Evolutionary conservation across 2,888 invertebrate genomes (phyloP).

Genomic region (Aquatica leii): DNA sequence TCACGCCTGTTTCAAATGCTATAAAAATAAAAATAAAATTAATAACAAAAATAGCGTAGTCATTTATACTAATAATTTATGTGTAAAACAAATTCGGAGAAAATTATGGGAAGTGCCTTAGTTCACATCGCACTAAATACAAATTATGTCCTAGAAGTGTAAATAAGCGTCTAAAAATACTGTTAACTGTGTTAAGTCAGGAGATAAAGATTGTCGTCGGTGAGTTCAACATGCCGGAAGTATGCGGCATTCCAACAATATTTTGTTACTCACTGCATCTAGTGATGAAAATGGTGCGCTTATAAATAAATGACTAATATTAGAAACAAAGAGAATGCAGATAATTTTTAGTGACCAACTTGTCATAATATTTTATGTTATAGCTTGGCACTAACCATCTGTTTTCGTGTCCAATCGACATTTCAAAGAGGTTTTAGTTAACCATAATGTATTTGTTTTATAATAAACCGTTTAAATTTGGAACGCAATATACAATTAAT

Average conservation of each 20-base stretch:
- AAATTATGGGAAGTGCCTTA: constrained; percentile 18
- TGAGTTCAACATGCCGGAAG: constrained; percentile 45
- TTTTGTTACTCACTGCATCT: constrained; percentile 42
- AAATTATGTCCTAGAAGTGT: constrained; percentile 21
- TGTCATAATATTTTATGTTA: constrained; percentile 13
- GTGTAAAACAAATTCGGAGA: constrained; percentile 1
- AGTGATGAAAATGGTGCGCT: constrained; percentile 40
- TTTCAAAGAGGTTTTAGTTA: constrained; percentile 3
- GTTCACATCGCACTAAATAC: constrained; percentile 6
- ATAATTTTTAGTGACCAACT: constrained; percentile 16
- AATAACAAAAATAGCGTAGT: no score
- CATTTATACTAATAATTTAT: not conserved
- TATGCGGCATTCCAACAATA: constrained; percentile 45
- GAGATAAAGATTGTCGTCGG: constrained; percentile 42
- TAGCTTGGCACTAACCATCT: not conserved
- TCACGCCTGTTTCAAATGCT: no score
- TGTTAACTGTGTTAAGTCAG: constrained; percentile 31
- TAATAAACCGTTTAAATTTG: no score
- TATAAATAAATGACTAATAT: constrained; percentile 43
- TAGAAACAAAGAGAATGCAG: constrained; percentile 39
- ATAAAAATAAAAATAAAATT: no score
- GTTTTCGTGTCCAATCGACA: not conserved
- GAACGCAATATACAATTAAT: no score
- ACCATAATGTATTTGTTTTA: no score
- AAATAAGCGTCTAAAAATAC: constrained; percentile 31